phyloP scores from a whole-genome alignment of 2,797 vertebrate genomes.

The Falco concolor region DNA sequence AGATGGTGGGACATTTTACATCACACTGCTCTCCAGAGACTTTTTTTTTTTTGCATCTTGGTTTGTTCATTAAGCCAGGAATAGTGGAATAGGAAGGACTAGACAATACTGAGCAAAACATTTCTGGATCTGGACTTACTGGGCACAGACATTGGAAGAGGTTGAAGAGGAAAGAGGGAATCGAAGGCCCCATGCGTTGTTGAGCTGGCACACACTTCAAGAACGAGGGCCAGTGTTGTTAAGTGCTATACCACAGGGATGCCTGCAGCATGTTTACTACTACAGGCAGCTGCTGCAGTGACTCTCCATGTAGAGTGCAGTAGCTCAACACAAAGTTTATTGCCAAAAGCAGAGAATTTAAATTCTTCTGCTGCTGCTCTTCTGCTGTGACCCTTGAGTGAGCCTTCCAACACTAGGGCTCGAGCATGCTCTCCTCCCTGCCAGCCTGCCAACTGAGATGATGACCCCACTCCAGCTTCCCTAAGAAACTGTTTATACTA shows the following conservation, averaged over 20 bases:
- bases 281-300: not conserved
- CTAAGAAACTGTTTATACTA: not conserved
- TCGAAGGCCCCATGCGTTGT: not conserved
- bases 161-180: not conserved
- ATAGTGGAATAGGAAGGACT: not conserved
- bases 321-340: not conserved
- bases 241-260: not conserved
- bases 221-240: not conserved
- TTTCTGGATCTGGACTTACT: not conserved
- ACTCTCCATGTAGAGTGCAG: rapidly evolving
- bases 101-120: not conserved
- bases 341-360: not conserved
- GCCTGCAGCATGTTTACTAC: not conserved
- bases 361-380: not conserved
- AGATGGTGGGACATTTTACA: slow-evolving; percentile 28
- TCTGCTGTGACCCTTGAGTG: not conserved
- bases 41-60: not conserved
- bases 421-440: not conserved
- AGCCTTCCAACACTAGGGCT: not conserved
- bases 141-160: not conserved
- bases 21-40: not conserved
- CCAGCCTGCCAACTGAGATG: not conserved
- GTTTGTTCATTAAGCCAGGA: not conserved
- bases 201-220: not conserved
- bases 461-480: not conserved